Evolutionary conservation across 2,888 invertebrate species (phyloP), one percentile per base, ranked within the genome.

Genomic region (Plagodis dolabraria): DNA sequence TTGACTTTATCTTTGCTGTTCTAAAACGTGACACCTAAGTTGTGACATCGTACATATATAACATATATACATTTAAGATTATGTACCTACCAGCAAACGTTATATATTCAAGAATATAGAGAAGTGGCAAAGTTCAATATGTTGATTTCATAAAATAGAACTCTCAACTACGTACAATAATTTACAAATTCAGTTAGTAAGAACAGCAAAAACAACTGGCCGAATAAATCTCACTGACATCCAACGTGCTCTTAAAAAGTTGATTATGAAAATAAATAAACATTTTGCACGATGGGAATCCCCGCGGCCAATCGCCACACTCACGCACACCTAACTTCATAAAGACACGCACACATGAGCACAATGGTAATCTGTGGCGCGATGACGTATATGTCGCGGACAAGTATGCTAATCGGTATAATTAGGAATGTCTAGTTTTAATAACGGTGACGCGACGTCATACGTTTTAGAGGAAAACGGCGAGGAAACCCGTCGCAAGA

Each of bases 211-310:
- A 47, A 48, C 47, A 53, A 59, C 54, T 47, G 53, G 48, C 58
- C 42, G 57, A 52, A 54, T 63, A 53, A 64, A 63, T 60, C 48
- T 54, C 64, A 50, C 40, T 10, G 2, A 40, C 22, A 22, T 22
- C 72, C 67, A 63, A 68, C 69, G 55, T 35, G 61, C 68, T 72
- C 69, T 70, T 69, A 70, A 71, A 71, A 70, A 69, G 63, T 57
- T 62, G 48, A 62, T 56, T 57, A 55, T 58, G 53, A 64, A 64
- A 55, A 60, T 69, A 60, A 65, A 63, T 60, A 65, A 65, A 58
- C 61, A 69, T 64, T 38, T 75, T 82, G 83, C 90, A 69, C 81
- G 67, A 64, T 57, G 91, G 91, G 91, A 87, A 80, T 88, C 79
- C 91, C 89, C 74, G 74, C 78, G 76, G 71, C 66, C 67, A 63